Base-by-base conservation (phyloP, 2,113 vertebrate species). In the Enhydra lutris region DNA sequence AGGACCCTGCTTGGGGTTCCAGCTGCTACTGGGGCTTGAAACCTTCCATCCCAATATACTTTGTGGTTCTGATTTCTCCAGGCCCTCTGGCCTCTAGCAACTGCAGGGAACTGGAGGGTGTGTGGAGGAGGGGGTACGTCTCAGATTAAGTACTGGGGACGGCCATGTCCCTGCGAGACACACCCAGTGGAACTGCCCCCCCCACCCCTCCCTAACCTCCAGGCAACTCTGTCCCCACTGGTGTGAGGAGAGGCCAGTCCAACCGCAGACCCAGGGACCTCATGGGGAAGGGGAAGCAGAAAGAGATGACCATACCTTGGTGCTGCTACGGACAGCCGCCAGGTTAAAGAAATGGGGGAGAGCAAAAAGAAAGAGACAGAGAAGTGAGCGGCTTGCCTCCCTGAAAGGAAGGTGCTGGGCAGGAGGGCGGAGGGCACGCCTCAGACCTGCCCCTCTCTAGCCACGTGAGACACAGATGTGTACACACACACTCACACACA, bases 301-400 rank as follows among this genome's bases (percentile, higher is more conserved):
- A 81, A 71, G 89, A 94, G 86, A 95, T 0, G 20, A 90, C 45
- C 95, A 17, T 98, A 98, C 98, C 98, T 98, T 94, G 91, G 87
- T 96, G 96, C 97, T 98, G 97, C 95, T 87, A 57, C 9, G 92
- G 96, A 97, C 95, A 94, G 94, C 79, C 97, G 96, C 95, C 95
- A 92, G 95, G 97, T 96, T 97, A 98, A 92, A 96, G 97, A 97
- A 91, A 95, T 0, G 93, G 92, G 97, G 94, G 90, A 98, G 78
- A 97, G 93, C 90, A 97, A 97, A 98, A 96, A 98, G 96, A 98
- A 55, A 97, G 97, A 98, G 50, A 52, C 50, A 52, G 92, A 57
- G 87, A 4, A 34, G 80, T 98, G 91, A 98, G 98, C 88, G 57
- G 76, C 78, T 78, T 36, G 42, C n/a, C 17, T 4, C 1, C 86